Base-by-base conservation (phyloP, 64 coral and sea anemone genomes). In the Cladopsammia gracilis region DNA sequence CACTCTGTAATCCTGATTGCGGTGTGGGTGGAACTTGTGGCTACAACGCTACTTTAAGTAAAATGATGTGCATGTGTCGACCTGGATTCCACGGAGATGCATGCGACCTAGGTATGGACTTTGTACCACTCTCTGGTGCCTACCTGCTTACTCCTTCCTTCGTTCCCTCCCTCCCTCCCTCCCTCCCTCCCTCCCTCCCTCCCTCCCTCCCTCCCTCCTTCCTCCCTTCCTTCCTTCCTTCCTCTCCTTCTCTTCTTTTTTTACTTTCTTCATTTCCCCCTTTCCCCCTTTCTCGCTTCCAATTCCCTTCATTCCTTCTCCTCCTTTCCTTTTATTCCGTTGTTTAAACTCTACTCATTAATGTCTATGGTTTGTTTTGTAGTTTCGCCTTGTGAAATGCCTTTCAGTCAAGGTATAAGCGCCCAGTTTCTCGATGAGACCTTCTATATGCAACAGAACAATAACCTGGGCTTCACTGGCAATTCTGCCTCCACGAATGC, bases 301-400 rank as follows among this genome's bases (percentile, higher is more conserved):
- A 48, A 5, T 19, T 75, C 18, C 72, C 44, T 49, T 6, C 44
- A 0, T 75, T 48, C 46, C 14, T 48, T 18, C 72, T 8, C 53
- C 53, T 56, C 53, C 3, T 56, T 56, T 12, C 53, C 6, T 56
- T 56, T 56, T 56, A 10, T 56, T 56, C 53, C 6, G 3, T 12
- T 5, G 7, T 56, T 4, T 12, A 34, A 34, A 10, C 54, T 13
- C 13, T 57, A 57, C 61, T 64, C 61, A 64, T 5, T 18, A 18
- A 18, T 64, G 18, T 10, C 14, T 14, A 20, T 14, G 4, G 54
- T 62, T 64, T 43, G 19, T 50, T 51, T 50, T 71, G 34, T n/a
- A 93, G 91, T 56, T 10, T 78, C 69, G 25, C 65, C 83, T 2
- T 93, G 91, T 71, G 69, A 76, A 11, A 93, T 93, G 91, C 23